Evolutionary conservation across 1,140 invertebrate genomes (phyloP).

Genomic region (Scaptomyza pallida): DNA sequence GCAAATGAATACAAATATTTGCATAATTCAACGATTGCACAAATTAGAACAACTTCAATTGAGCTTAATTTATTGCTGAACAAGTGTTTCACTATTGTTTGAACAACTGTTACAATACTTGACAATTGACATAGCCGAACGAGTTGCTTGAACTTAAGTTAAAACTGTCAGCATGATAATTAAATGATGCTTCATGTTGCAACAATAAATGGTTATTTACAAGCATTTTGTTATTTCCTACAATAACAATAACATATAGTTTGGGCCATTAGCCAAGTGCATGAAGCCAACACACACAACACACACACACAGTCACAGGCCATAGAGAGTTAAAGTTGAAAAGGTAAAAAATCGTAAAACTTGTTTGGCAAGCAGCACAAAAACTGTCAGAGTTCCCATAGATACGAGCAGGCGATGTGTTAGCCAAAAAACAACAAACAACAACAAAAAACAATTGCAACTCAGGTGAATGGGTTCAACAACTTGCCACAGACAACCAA

Average conservation of each 20-base stretch:
- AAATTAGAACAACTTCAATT: slow-evolving; percentile 1
- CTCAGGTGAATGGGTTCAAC: slow-evolving; percentile 32
- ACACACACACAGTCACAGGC: not conserved
- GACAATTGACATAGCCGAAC: not conserved
- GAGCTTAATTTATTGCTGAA: not conserved
- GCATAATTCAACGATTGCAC: not conserved
- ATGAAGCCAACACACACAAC: not conserved
- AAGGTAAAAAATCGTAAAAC: too few species aligned
- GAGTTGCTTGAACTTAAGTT: not conserved
- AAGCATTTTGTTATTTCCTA: too few species aligned
- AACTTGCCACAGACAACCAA: slow-evolving; percentile 28
- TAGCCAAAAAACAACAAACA: too few species aligned
- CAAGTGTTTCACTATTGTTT: not conserved
- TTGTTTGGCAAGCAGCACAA: slow-evolving; percentile 28
- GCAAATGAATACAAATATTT: too few species aligned
- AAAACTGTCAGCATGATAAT: not conserved
- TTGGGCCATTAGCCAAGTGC: slow-evolving; percentile 9
- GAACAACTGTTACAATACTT: slow-evolving; percentile 1
- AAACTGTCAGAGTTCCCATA: slow-evolving; percentile 46
- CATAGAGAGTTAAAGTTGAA: too few species aligned
- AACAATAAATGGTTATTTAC: too few species aligned
- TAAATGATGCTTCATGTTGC: not conserved
- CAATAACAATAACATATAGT: too few species aligned
- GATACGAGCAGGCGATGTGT: slow-evolving; percentile 38
- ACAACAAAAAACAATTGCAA: slow-evolving; percentile 17